Evolutionary conservation across 2,888 invertebrate species (phyloP).

Genomic region (Oscheius sp.): DNA sequence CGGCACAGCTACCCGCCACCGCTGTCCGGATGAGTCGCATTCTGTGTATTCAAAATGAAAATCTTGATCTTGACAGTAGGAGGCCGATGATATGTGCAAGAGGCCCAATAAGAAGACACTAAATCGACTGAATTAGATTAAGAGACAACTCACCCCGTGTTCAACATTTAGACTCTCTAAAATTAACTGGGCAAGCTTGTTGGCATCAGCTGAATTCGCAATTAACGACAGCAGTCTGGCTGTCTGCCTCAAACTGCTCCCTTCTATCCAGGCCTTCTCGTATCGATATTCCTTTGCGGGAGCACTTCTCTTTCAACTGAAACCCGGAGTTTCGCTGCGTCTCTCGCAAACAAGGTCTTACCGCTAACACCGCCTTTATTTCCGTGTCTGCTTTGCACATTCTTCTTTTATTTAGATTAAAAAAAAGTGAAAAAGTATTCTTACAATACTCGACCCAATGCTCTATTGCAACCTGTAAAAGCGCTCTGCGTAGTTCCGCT

Average conservation of each 20-base stretch:
- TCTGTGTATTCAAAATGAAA: slow-evolving; percentile 48
- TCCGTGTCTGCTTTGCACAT: not conserved
- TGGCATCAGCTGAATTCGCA: slow-evolving; percentile 31
- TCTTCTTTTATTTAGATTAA: not conserved
- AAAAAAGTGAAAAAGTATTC: no score
- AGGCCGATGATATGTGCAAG: not conserved
- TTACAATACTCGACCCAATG: no score
- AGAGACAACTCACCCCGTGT: slow-evolving; percentile 3
- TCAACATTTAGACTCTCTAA: slow-evolving; percentile 2
- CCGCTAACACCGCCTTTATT: slow-evolving; percentile 5
- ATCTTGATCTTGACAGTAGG: slow-evolving; percentile 8
- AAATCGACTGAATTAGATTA: no score
- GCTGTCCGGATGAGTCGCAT: slow-evolving; percentile 47
- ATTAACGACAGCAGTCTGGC: slow-evolving; percentile 27
- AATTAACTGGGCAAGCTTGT: not conserved
- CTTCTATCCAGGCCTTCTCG: slow-evolving; percentile 9
- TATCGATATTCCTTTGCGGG: slow-evolving; percentile 26
- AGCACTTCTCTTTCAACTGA: not conserved
- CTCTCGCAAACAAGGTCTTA: slow-evolving; percentile 1
- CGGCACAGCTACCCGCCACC: slow-evolving; percentile 78
- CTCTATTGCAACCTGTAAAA: no score
- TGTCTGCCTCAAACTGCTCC: slow-evolving; percentile 19
- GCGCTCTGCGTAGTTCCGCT: no score
- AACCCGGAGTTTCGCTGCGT: slow-evolving; percentile 10
- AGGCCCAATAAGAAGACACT: not conserved